Base-by-base conservation (phyloP, 2,113 vertebrate genomes). In the Pterocles burchelli region DNA sequence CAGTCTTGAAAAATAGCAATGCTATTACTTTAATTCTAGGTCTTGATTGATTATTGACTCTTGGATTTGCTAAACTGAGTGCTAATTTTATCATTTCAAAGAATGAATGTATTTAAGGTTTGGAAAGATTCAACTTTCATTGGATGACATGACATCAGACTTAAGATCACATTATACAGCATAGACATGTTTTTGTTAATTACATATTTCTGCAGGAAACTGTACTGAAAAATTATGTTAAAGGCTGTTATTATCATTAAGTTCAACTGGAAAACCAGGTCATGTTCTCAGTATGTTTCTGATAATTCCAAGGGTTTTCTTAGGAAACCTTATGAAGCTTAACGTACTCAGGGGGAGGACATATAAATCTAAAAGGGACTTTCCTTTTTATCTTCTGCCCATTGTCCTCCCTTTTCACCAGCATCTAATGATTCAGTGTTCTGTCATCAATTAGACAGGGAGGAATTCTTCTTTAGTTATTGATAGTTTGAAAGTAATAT, bases 381-480 rank as follows among this genome's bases (percentile, higher is more conserved):
- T 76, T 38, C 20, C 29, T 58, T 85, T 85, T 58, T 49, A 41
- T 17, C 31, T 84, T 89, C 68, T 89, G 28, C 41, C 20, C 13
- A 41, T 66, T 88, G 41, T 28, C 46, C 31, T 79, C 55, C 43
- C 59, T 84, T 77, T 90, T 63, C 49, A 91, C 41, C 33, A 89
- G 58, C 71, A 87, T 78, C 24, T 78, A 80, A 66, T 83, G 34
- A 81, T 29, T 88, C n/a, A 71, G 25, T 77, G 33, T 59, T 66
- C 54, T 80, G 51, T 43, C 51, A 92, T 86, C 51, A 70, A 4
- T 70, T 88, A 73, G 66, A 72, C 38, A 59, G 55, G 29, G 46
- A 92, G 43, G 11, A 36, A 66, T 90, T 93, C 75, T 85, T 88
- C 62, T 93, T 70, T 77, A 82, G 36, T 59, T 87, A 81, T n/a